Conservation (phyloP, 1,140 invertebrate species). For the Acyrthosiphon pisum region DNA sequence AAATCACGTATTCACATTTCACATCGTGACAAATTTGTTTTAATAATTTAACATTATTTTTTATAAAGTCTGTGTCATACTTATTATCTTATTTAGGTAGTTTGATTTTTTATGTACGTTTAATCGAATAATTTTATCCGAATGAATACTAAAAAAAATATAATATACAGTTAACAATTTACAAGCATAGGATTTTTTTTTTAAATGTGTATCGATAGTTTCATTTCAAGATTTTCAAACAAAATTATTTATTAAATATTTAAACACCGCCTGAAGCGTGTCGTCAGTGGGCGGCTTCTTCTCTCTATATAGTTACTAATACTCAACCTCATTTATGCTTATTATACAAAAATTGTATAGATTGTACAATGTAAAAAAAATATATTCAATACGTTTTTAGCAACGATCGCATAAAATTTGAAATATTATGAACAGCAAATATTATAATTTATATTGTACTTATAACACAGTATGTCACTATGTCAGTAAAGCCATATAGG, state of each 20-base stretch:
- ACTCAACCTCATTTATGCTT: not conserved
- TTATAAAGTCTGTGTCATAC: too few species aligned
- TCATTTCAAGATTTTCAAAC: not conserved
- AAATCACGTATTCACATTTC: too few species aligned
- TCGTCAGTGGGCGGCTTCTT: not conserved
- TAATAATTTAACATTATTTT: not conserved
- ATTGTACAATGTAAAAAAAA: not conserved
- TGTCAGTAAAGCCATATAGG: too few species aligned
- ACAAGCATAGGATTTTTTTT: not conserved
- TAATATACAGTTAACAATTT: not conserved
- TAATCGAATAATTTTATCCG: not conserved
- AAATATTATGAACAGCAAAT: not conserved
- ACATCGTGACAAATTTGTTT: not conserved
- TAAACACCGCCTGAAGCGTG: not conserved
- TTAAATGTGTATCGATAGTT: not conserved
- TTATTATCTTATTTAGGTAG: not conserved
- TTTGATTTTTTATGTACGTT: not conserved
- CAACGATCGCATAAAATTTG: not conserved
- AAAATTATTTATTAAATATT: constrained; percentile 11
- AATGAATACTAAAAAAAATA: not conserved
- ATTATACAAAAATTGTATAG: not conserved
- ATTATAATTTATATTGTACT: not conserved
- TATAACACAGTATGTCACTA: not conserved
- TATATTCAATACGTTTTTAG: not conserved
- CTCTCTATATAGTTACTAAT: not conserved